Base-by-base conservation (phyloP, 2,797 vertebrate genomes). In the Todus mexicanus region DNA sequence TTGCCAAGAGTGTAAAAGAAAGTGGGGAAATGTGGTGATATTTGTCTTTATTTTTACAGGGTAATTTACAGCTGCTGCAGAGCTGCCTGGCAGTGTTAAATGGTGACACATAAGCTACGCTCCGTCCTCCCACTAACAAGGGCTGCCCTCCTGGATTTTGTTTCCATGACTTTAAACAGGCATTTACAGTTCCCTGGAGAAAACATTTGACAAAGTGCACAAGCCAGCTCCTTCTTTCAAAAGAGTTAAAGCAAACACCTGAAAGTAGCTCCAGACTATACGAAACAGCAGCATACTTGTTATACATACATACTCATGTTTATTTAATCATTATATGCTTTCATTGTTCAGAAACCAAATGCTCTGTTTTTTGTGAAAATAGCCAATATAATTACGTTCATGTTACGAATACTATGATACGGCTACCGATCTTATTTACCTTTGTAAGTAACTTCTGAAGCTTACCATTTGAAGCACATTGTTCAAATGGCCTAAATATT, bases 11-110 rank as follows among this genome's bases (percentile, higher is more conserved):
- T 0, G 0, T 70, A 50, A 72, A 75, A 85, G 26, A 72, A 84
- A 59, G 29, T 50, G 74, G 40, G 33, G 59, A 90, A 77, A 75
- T 15, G 25, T 80, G 69, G 45, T 95, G 37, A 81, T 35, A 25
- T 26, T 94, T 72, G 61, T 89, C 77, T 90, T 77, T 97, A 56
- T 91, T 84, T 96, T 94, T 93, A n/a, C 96, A 99, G 99, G 99
- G 99, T 94, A 99, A 99, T 94, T 98, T 99, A 83, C 99, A 99
- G 96, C 97, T 99, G 97, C 97, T 99, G 97, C 99, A 99, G 97
- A 99, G 98, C 97, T 99, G 99, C 96, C 97, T 99, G 96, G 98
- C 98, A 26, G 98, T 99, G 96, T 97, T 99, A 95, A 99, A 99
- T 93, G 99, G 99, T 69, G 99, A 99, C 97, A 98, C 98, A 97